Percentiles rank a stretch among this genome's conserved stretches.
These are phyloP conservation scores for Pachypeltis micranthus DNA, from an alignment of 1,140 invertebrate species.

Conservation along the genomic window DNA sequence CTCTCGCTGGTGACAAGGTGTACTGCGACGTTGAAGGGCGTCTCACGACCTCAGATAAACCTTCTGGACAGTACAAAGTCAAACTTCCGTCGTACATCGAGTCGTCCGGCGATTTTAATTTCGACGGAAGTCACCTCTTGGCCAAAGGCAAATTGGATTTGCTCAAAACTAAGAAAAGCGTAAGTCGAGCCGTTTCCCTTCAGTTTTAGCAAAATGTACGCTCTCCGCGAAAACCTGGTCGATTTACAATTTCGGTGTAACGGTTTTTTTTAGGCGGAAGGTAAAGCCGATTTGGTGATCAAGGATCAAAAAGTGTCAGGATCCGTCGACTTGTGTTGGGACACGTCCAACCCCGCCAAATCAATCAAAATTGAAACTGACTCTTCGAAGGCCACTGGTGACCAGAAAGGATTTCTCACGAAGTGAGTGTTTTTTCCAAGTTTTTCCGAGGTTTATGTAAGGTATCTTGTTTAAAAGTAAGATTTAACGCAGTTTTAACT, in stretches of 20 bases:
- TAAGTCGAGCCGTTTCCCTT: too few relatives aligned
- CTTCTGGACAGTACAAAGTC: slow-evolving; percentile 40
- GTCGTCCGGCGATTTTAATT: slow-evolving; percentile 43
- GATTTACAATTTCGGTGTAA: not conserved
- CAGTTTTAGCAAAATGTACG: too few relatives aligned
- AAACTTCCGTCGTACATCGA: slow-evolving; percentile 41
- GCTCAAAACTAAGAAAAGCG: slow-evolving; percentile 30
- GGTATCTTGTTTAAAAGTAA: too few relatives aligned
- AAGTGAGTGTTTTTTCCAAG: too few relatives aligned
- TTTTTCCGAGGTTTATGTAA: too few relatives aligned
- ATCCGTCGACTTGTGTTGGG: slow-evolving; percentile 45
- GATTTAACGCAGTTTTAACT: too few relatives aligned
- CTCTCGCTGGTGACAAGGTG: slow-evolving; percentile 17
- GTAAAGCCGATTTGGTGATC: slow-evolving; percentile 41
- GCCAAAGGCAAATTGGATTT: slow-evolving; percentile 39
- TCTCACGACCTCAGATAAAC: slow-evolving; percentile 31
- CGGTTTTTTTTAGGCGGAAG: slow-evolving; percentile 24
- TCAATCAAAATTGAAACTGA: slow-evolving; percentile 49
- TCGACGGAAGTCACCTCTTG: slow-evolving; percentile 44
- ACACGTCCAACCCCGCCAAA: slow-evolving; percentile 52
- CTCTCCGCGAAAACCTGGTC: too few relatives aligned
- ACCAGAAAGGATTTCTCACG: slow-evolving; percentile 44
- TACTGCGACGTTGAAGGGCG: slow-evolving; percentile 15
- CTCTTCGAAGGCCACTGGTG: slow-evolving; percentile 35
- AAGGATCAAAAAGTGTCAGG: slow-evolving; percentile 42